Base-by-base conservation (phyloP, 1,140 invertebrate species). In the Drosophila parvula region DNA sequence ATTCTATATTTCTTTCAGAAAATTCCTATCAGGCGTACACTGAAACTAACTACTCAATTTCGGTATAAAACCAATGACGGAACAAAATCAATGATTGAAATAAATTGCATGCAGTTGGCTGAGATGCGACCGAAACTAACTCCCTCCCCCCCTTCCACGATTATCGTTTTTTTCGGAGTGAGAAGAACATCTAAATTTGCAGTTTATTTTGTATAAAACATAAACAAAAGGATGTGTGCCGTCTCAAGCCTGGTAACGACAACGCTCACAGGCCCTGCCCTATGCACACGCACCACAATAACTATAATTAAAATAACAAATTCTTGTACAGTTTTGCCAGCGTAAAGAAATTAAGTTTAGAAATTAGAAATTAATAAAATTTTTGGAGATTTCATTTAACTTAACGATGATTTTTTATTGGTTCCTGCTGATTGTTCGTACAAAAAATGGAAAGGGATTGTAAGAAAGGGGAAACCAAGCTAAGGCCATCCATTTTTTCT, bases 21-120 rank as follows among this genome's bases (percentile, higher is more conserved):
- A 53, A 53, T 38, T 53, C 51, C 51, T 53, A 53, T 36, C 51
- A 53, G 51, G 51, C 51, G 32, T 53, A 53, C 51, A 53, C 51
- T 53, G 51, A 53, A 38, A 53, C 51, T 3, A 53, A 53, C 18
- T 53, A 53, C 51, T 22, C 32, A 36, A 53, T 53, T 3, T 53
- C 51, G 51, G 51, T 53, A 7, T 53, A 53, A 36, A 16, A 11
- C 10, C 27, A 48, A 18, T 27, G 22, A 10, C 22, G 16, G 18
- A 14, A 32, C n/a, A 16, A 10, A 28, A 50, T 11, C 48, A 32
- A 14, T 22, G 22, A 22, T n/a, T 36, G 50, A 32, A 10, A 30
- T 16, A 11, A 12, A 36, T 4, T 36, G 12, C 5, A 14, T 22
- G 22, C 22, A 22, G 22, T 22, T 22, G 50, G 7, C 5, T 22